These are phyloP conservation scores for Pyrrhia umbra DNA, from an alignment of 2,888 invertebrate species.

Conservation along the genomic window DNA sequence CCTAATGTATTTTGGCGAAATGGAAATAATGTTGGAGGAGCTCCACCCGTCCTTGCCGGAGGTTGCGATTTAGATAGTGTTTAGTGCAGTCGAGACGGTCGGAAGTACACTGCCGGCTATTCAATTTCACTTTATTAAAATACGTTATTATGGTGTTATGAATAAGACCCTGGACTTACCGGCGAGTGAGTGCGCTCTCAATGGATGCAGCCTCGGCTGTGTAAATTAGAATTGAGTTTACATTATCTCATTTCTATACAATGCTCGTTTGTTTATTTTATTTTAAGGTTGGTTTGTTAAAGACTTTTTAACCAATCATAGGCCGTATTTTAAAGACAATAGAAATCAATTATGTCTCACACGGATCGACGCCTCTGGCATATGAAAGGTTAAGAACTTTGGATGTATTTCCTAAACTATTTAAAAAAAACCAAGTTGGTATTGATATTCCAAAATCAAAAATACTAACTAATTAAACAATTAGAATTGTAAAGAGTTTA, in stretches of 20 bases:
- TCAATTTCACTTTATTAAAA: constrained; percentile 82
- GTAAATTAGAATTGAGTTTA: constrained; percentile 43
- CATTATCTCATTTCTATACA: constrained; percentile 32
- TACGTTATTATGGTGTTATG: constrained; percentile 67
- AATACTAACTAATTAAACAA: constrained; percentile 4
- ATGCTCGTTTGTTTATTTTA: constrained; percentile 12
- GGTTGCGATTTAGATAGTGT: constrained; percentile 83
- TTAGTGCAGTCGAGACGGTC: constrained; percentile 73
- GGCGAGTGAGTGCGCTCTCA: constrained; percentile 44
- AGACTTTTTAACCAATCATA: not conserved
- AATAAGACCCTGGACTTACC: constrained; percentile 56
- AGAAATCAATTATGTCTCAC: too few species aligned
- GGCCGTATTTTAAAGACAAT: too few species aligned
- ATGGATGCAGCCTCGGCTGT: constrained; percentile 22
- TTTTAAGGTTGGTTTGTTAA: not conserved
- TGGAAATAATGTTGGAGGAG: constrained; percentile 80
- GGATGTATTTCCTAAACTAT: not conserved
- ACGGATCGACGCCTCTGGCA: too few species aligned
- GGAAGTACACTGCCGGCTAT: constrained; percentile 73
- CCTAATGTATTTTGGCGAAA: constrained; percentile 87
- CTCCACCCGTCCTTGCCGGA: constrained; percentile 74
- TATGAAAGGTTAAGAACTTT: not conserved
- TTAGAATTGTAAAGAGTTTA: constrained; percentile 34
- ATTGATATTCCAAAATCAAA: too few species aligned
- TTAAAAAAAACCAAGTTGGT: too few species aligned